Percentiles rank a stretch among this genome's conserved stretches.
phyloP scores from a whole-genome alignment of 2,797 vertebrate species.

The Labroides dimidiatus region DNA sequence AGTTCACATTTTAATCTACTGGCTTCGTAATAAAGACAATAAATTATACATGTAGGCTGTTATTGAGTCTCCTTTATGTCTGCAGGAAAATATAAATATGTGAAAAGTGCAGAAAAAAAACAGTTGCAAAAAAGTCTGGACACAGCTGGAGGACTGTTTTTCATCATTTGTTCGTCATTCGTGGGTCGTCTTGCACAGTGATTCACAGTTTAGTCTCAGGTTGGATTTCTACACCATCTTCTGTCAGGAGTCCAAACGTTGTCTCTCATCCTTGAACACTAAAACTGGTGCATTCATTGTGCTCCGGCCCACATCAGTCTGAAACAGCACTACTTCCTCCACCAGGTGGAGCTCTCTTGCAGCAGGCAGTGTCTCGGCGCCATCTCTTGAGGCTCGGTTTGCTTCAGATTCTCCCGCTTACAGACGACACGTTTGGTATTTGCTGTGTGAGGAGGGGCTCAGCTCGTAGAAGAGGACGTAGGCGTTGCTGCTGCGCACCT shows the following conservation, averaged over 20 bases:
- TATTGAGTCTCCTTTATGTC: conserved; percentile 5
- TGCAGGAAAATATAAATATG: conserved; percentile 10
- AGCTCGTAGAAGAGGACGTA: conserved; percentile 97
- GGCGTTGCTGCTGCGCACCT: conserved; percentile 94
- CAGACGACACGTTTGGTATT: conserved; percentile 69
- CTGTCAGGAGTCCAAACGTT: not conserved
- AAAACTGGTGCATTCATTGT: not conserved
- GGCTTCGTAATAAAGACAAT: conserved; percentile 58
- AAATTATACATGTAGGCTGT: conserved; percentile 45
- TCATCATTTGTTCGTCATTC: not conserved
- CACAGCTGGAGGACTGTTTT: not conserved
- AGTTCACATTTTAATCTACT: conserved; percentile 13
- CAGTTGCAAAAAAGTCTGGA: not conserved
- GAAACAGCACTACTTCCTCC: conserved; percentile 41
- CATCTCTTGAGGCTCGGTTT: not conserved
- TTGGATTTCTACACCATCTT: conserved; percentile 2
- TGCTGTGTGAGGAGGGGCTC: conserved; percentile 87
- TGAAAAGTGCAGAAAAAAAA: conserved; percentile 40
- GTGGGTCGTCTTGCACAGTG: not conserved
- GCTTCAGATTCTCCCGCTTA: conserved; percentile 5
- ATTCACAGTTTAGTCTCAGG: conserved; percentile 3
- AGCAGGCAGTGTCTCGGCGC: conserved; percentile 4
- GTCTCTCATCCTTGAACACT: not conserved
- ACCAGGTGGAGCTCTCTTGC: conserved; percentile 40
- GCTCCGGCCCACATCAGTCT: conserved; percentile 25